These are phyloP conservation scores for Acropternis orthonyx DNA, from an alignment of 2,797 vertebrate species.

Conservation along the genomic window DNA sequence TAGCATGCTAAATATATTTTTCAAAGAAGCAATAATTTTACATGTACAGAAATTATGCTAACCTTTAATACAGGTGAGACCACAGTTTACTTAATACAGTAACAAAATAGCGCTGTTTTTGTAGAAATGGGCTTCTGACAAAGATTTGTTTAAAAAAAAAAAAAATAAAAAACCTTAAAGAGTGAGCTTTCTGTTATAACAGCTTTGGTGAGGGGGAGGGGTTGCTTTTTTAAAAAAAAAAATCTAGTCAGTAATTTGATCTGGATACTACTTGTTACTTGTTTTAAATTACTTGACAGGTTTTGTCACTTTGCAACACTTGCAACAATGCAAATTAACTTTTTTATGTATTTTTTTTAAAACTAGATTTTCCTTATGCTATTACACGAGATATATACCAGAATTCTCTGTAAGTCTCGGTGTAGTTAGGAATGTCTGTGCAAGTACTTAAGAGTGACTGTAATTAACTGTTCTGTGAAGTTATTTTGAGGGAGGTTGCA, in stretches of 20 bases:
- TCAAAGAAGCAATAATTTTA: conserved; percentile 88
- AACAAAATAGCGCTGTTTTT: conserved; percentile 74
- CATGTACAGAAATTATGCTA: conserved; percentile 83
- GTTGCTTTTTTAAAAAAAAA: conserved; percentile 50
- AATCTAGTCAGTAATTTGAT: conserved; percentile 74
- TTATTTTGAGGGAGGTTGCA: conserved; percentile 36
- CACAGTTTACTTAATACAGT: conserved; percentile 82
- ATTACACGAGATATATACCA: conserved; percentile 44
- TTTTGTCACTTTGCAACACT: conserved; percentile 68
- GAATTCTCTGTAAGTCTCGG: conserved; percentile 38
- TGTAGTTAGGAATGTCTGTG: conserved; percentile 57
- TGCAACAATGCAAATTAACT: conserved; percentile 72
- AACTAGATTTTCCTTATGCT: conserved; percentile 45
- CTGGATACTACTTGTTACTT: conserved; percentile 74
- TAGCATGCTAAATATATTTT: conserved; percentile 88
- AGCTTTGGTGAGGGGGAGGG: conserved; percentile 73
- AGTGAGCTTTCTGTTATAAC: conserved; percentile 80
- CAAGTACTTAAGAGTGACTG: conserved; percentile 34
- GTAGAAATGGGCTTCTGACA: conserved; percentile 77
- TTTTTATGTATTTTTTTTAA: conserved; percentile 48
- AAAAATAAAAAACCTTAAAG: conserved; percentile 60
- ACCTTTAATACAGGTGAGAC: conserved; percentile 81
- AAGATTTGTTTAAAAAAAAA: conserved; percentile 70
- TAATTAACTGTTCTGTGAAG: conserved; percentile 44
- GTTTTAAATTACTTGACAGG: conserved; percentile 75